Evolutionary conservation across 2,797 vertebrate genomes (phyloP).

Genomic region (Falco columbarius): DNA sequence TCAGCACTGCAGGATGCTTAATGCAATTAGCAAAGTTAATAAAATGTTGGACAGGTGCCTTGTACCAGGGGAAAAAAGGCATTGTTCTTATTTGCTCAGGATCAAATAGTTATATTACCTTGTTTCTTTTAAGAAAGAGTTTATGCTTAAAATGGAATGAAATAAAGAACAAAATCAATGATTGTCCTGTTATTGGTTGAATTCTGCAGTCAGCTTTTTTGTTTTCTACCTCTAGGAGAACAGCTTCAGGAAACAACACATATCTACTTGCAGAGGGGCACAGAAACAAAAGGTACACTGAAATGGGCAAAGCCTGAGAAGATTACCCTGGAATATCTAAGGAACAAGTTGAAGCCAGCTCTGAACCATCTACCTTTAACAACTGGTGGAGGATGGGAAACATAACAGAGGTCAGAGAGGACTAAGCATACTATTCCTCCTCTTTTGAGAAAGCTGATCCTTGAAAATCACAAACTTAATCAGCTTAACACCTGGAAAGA

Average conservation of each 20-base stretch:
- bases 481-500: not conserved
- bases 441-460: not conserved
- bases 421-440: not conserved
- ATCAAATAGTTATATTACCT: not conserved
- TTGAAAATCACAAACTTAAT: not conserved
- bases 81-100: not conserved
- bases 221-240: conserved; percentile 13
- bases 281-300: not conserved
- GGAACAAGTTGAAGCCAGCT: not conserved
- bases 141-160: not conserved
- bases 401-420: not conserved
- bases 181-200: not conserved
- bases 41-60: conserved; percentile 40
- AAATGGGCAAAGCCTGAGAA: not conserved
- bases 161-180: not conserved
- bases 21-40: conserved; percentile 56
- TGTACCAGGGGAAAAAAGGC: not conserved
- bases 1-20: conserved; percentile 26
- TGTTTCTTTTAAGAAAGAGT: not conserved
- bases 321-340: not conserved
- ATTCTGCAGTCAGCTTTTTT: not conserved
- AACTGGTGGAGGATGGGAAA: not conserved
- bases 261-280: not conserved
- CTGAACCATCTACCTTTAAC: not conserved
- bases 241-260: not conserved